phyloP scores from a whole-genome alignment of 2,113 vertebrate species.

The Mus pahari region DNA sequence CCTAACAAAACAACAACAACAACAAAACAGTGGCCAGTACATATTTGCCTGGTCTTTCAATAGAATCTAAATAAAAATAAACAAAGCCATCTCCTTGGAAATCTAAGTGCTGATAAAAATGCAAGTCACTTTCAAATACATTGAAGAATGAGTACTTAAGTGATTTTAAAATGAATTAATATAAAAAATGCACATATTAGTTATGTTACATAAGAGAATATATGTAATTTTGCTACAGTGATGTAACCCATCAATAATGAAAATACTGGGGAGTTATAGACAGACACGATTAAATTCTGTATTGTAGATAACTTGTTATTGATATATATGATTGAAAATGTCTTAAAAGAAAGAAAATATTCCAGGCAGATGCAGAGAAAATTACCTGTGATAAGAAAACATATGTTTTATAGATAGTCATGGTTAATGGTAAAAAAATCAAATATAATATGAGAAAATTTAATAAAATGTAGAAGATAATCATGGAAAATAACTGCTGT shows the following conservation, averaged over 20 bases:
- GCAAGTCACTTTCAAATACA: neutral
- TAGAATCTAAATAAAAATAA: slow-evolving; percentile 50
- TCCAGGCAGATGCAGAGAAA: neutral
- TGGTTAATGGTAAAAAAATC: neutral
- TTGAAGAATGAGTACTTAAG: neutral
- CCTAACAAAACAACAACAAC: neutral
- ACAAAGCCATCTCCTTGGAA: slow-evolving; percentile 52
- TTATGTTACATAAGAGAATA: slow-evolving; percentile 15
- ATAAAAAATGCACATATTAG: neutral
- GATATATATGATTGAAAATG: neutral
- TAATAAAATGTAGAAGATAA: neutral
- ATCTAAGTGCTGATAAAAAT: slow-evolving; percentile 13
- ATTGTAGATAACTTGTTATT: neutral
- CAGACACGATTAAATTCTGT: slow-evolving; percentile 7
- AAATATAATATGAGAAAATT: neutral
- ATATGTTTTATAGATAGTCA: neutral
- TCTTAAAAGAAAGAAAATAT: neutral
- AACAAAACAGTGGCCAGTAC: neutral
- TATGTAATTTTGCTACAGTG: neutral
- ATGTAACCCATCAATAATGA: neutral
- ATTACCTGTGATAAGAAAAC: neutral
- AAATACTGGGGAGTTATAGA: neutral
- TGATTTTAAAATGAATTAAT: slow-evolving; percentile 24
- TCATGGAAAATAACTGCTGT: neutral
- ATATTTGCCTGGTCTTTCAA: slow-evolving; percentile 2